Base-by-base conservation (phyloP, 37 sponge, comb jelly and placozoan species). In the Oopsacas minuta region DNA sequence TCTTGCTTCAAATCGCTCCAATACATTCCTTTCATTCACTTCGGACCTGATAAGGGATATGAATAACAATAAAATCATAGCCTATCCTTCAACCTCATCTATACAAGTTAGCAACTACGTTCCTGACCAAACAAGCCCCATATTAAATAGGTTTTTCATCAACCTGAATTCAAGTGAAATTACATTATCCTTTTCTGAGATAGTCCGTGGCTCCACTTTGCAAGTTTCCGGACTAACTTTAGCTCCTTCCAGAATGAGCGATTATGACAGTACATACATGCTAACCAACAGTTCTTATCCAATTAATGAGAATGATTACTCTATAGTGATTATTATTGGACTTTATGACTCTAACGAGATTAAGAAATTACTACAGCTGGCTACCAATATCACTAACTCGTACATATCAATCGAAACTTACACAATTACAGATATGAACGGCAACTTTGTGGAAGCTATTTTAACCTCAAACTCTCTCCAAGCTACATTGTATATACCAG, bases 181-280 rank as follows among this genome's bases (percentile, higher is more conserved):
- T 36, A 83, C 42, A 10, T 81, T 94, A 15, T 92, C 84, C 34
- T 94, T 94, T 52, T 85, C 89, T 84, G 95, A 94, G 83, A 94
- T 93, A 46, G 89, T 94, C 30, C 69, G 90, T 52, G 85, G 49
- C 0, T 85, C 87, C 39, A 91, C 93, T 0, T 46, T 92, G 17
- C 86, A 88, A 39, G 87, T 92, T 23, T 69, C 90, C 23, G 37
- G 82, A 52, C 51, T 94, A 22, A 84, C 87, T 49, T 86, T 94
- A 61, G 28, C 3, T n/a, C 22, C 75, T 10, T 3, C 75, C 7
- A 10, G 30, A 61, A 61, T 12, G 1, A 20, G 17, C 75, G 1
- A n/a, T 20, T 25, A 61, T n/a, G 75, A 12, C 1, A 25, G 28
- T 12, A 61, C 17, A 32, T 61, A n/a, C 22, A 32, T 12, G 22